phyloP scores from a whole-genome alignment of 1,140 invertebrate genomes.

The Apis laboriosa region DNA sequence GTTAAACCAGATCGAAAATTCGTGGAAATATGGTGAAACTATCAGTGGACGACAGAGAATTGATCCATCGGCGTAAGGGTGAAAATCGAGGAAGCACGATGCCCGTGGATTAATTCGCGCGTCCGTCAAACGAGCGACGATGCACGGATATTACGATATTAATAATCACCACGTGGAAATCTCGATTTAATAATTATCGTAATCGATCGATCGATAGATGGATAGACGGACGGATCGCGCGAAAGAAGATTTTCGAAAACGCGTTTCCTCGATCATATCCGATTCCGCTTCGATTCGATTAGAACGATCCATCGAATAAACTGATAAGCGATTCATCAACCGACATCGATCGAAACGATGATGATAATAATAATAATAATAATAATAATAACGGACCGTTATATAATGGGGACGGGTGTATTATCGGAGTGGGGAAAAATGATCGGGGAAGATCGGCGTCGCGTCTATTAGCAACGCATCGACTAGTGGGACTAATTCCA shows the following conservation, averaged over 20 bases:
- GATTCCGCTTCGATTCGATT: slow-evolving; percentile 43
- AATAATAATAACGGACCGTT: slow-evolving; percentile 7
- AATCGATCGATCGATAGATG: slow-evolving; percentile 2
- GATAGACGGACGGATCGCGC: not conserved
- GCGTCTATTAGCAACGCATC: slow-evolving; percentile 12
- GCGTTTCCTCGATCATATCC: slow-evolving; percentile 5
- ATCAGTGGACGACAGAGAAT: slow-evolving; percentile 21
- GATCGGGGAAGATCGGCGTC: slow-evolving; percentile 9
- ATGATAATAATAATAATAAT: too few species aligned
- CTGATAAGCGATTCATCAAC: slow-evolving; percentile 10
- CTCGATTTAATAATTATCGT: slow-evolving; percentile 31
- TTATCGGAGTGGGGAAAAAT: slow-evolving; percentile 12
- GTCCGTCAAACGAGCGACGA: slow-evolving; percentile 44
- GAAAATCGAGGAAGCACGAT: slow-evolving; percentile 36
- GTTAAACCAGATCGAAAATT: slow-evolving; percentile 9
- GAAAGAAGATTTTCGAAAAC: slow-evolving; percentile 7
- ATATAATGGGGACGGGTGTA: slow-evolving; percentile 22
- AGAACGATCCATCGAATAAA: slow-evolving; percentile 30
- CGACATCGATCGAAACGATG: not conserved
- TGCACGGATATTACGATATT: slow-evolving; percentile 37
- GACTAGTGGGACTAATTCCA: slow-evolving; percentile 42
- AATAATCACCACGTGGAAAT: slow-evolving; percentile 38
- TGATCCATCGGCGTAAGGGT: slow-evolving; percentile 34
- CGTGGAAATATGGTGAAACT: not conserved
- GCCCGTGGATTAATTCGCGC: slow-evolving; percentile 49